These are phyloP conservation scores for Apodemus speciosus DNA, from an alignment of 2,113 vertebrate genomes.

Conservation along the genomic window DNA sequence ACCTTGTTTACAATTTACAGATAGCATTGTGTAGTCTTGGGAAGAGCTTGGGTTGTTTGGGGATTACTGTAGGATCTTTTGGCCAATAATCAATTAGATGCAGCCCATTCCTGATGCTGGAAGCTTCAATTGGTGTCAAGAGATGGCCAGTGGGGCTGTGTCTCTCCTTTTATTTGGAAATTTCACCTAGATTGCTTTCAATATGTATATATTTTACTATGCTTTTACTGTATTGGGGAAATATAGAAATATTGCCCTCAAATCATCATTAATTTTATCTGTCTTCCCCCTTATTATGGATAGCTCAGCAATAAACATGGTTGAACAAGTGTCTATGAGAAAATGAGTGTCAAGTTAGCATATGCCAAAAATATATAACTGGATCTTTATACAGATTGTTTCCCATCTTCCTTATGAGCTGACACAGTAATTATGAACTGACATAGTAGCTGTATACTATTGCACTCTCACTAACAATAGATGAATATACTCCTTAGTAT, in stretches of 20 bases:
- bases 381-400: neutral
- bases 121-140: neutral
- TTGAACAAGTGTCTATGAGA: neutral
- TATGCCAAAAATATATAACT: neutral
- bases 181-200: neutral
- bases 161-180: neutral
- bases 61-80: neutral
- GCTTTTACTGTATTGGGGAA: neutral
- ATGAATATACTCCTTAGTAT: neutral
- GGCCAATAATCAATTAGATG: neutral
- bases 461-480: neutral
- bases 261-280: neutral
- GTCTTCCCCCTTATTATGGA: neutral
- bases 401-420: neutral
- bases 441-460: neutral
- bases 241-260: neutral
- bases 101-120: neutral
- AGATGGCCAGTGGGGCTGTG: neutral
- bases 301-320: neutral
- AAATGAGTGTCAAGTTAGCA: neutral
- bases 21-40: neutral
- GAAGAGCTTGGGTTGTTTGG: neutral
- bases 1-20: neutral
- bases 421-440: neutral
- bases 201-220: neutral